Base-by-base conservation (phyloP, 2,888 invertebrate species). In the Tipula helvola region DNA sequence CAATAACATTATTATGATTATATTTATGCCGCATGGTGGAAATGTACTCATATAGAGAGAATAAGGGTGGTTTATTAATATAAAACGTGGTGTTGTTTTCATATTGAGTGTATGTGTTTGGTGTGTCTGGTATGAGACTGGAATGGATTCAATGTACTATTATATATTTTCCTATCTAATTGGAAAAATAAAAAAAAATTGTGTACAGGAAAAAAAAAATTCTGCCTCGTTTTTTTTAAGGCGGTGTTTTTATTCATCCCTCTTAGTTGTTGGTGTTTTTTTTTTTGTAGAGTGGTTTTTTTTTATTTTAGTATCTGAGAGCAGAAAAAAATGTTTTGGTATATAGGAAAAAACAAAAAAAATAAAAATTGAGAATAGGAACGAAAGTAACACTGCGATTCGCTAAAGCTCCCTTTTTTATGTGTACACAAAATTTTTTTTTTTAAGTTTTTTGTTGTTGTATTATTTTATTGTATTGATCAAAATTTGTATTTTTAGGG, bases 131-230 rank as follows among this genome's bases (percentile, higher is more conserved):
- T 71, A 28, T 71, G 71, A 71, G 71, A 10, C 12, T 71, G 71
- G 71, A 18, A 71, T 71, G 71, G 71, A 18, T 71, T 71, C 28
- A 71, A 71, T 71, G 71, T 71, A 71, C 71, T 71, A 71, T 85
- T 85, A 85, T 85, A 41, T 41, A 85, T 85, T 85, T 85, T 85
- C 16, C 84, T 85, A 85, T 85, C 41, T 85, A 85, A 85, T 36
- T 85, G 84, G 84, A 41, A 85, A 85, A 85, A 85, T 85, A 41
- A 36, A 83, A 83, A 83, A 71, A 71, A 71, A 71, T 28, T 71
- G 4, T 71, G 10, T 10, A 71, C 71, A 71, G 28, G 8, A 5
- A 39, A 85, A 41, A 84, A 85, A 85, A 85, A 85, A 85, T 16
- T 85, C 36, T 85, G 41, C 36, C 36, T 41, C 84, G 84, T 85